Conservation (phyloP, 2,888 invertebrate species). For the Labia minor region DNA sequence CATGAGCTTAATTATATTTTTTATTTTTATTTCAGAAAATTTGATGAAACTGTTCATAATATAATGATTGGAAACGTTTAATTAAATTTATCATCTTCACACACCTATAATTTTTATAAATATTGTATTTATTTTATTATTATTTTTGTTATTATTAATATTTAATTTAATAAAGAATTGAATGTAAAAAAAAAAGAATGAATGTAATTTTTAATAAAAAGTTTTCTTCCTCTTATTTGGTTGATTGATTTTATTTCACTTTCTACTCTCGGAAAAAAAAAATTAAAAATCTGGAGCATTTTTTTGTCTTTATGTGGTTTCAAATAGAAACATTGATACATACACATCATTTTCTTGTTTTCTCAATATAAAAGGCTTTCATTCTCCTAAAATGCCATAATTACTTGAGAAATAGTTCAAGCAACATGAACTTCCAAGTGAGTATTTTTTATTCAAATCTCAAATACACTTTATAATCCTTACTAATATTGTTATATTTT, state of each 20-base stretch:
- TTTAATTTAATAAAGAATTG: too few species aligned
- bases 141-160: not conserved
- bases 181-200: too few species aligned
- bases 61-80: constrained; percentile 29
- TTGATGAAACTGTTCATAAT: constrained; percentile 30
- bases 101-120: not conserved
- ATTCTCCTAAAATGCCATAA: not conserved
- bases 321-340: not conserved
- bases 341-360: not conserved
- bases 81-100: too few species aligned
- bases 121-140: too few species aligned
- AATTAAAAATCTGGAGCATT: not conserved
- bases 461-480: not conserved
- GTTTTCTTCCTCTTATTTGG: not conserved
- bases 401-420: not conserved
- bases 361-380: not conserved
- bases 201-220: not conserved
- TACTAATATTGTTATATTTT: not conserved
- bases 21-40: constrained; percentile 30
- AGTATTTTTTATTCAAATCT: not conserved
- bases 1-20: not conserved
- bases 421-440: not conserved
- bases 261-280: constrained; percentile 3
- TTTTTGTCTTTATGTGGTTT: not conserved
- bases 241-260: constrained; percentile 1